Conservation (phyloP, 2,888 invertebrate genomes). For the Sesia bembeciformis region DNA sequence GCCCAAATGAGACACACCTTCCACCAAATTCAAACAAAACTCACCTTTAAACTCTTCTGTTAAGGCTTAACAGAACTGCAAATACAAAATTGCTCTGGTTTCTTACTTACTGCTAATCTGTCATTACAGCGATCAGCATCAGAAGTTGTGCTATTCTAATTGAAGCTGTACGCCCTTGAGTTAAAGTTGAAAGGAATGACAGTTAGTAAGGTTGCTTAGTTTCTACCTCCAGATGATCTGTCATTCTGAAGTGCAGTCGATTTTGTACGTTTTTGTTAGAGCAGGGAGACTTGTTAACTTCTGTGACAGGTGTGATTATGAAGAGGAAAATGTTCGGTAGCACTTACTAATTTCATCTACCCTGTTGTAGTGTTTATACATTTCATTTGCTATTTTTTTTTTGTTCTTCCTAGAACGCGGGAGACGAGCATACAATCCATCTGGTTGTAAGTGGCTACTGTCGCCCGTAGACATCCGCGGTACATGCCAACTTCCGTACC, state of each 20-base stretch:
- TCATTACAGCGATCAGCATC: conserved; percentile 19
- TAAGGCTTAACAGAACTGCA: background rate
- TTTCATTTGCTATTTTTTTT: too few species aligned
- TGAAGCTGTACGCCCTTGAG: background rate
- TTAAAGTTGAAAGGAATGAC: background rate
- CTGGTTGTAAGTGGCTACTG: too few species aligned
- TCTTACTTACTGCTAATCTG: conserved; percentile 29
- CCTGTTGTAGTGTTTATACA: too few species aligned
- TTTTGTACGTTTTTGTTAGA: conserved; percentile 17
- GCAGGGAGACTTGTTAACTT: conserved; percentile 16
- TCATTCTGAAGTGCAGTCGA: conserved; percentile 17
- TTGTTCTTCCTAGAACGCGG: too few species aligned
- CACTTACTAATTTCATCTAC: background rate
- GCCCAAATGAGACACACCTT: conserved; percentile 31
- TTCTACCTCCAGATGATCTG: conserved; percentile 19
- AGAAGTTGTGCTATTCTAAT: conserved; percentile 1
- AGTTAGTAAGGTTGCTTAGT: conserved; percentile 4
- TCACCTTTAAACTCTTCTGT: background rate
- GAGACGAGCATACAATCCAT: too few species aligned
- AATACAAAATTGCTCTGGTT: conserved; percentile 9
- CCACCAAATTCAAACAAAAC: background rate
- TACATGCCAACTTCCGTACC: too few species aligned
- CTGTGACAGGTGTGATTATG: conserved; percentile 14
- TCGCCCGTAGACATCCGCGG: too few species aligned
- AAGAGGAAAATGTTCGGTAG: background rate